A percentile compares a stretch with the other conserved stretches of the same genome.
These are phyloP conservation scores for Leptinotarsa tumamoca DNA, from an alignment of 2,888 invertebrate genomes.

Conservation along the genomic window DNA sequence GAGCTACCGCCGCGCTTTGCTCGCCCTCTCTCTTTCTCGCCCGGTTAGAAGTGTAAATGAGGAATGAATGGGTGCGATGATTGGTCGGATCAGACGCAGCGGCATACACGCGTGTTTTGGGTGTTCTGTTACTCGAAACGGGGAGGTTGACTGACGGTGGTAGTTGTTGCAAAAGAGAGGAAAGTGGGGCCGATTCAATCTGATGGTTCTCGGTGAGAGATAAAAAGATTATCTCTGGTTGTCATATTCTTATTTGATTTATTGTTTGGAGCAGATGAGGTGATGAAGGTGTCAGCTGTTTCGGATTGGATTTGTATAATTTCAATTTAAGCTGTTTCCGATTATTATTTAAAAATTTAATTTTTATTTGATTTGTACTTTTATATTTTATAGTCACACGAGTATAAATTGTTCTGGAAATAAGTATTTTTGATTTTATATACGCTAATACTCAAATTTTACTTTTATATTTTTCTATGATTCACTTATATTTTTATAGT, in stretches of 20 bases:
- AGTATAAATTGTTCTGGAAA: too few species aligned
- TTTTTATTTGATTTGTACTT: too few species aligned
- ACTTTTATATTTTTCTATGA: too few species aligned
- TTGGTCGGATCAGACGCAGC: constrained; percentile 25
- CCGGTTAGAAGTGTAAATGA: constrained; percentile 33
- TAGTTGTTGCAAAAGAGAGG: constrained; percentile 9
- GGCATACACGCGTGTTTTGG: constrained; percentile 18
- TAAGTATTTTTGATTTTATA: too few species aligned
- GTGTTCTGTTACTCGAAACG: background rate
- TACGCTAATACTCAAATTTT: too few species aligned
- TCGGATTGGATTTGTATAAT: background rate
- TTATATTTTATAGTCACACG: too few species aligned
- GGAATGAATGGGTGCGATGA: constrained; percentile 36
- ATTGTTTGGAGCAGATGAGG: constrained; percentile 9
- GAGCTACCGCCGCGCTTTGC: constrained; percentile 31
- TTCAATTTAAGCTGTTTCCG: background rate
- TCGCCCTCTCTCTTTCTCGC: constrained; percentile 26
- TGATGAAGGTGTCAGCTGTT: constrained; percentile 1
- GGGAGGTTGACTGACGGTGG: constrained; percentile 5
- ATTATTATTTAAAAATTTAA: background rate
- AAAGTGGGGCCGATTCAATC: constrained; percentile 14
- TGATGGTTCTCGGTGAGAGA: background rate
- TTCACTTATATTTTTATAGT: too few species aligned
- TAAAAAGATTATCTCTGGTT: constrained; percentile 7
- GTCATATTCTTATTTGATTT: background rate